A percentile compares a stretch with the other conserved stretches of the same genome.
phyloP scores from a whole-genome alignment of 2,113 vertebrate species.

The Amphiprion ocellaris region DNA sequence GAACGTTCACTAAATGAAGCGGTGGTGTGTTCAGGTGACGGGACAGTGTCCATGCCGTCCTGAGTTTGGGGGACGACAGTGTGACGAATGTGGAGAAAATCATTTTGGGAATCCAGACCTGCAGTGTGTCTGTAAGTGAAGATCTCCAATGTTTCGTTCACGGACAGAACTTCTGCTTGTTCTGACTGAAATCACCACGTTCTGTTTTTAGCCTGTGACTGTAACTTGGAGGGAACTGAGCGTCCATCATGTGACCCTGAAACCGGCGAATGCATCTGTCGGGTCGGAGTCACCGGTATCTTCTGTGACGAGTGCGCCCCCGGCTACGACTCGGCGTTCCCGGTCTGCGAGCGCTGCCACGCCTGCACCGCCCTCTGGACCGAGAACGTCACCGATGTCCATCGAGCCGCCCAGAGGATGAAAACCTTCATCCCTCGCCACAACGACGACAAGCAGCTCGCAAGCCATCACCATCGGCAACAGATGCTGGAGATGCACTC shows the following conservation, averaged over 20 bases:
- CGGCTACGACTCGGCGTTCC: conserved; percentile 83
- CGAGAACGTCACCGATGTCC: conserved; percentile 75
- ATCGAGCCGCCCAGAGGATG: conserved; percentile 77
- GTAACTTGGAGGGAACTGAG: conserved; percentile 84
- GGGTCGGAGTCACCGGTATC: conserved; percentile 77
- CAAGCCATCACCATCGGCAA: conserved; percentile 67
- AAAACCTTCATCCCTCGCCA: conserved; percentile 47
- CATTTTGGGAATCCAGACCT: conserved; percentile 85
- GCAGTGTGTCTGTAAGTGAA: conserved; percentile 85
- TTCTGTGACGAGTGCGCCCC: conserved; percentile 85
- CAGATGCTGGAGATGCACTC: conserved; percentile 79
- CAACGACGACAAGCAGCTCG: neutral
- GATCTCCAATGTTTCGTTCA: neutral
- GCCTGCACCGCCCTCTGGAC: conserved; percentile 86
- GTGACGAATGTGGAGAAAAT: conserved; percentile 87
- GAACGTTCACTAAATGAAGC: neutral
- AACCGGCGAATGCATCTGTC: conserved; percentile 86
- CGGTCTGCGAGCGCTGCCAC: conserved; percentile 86
- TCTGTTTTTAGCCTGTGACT: conserved; percentile 85
- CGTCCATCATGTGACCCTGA: conserved; percentile 85
- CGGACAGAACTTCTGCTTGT: too few species aligned
- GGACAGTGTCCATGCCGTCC: conserved; percentile 88
- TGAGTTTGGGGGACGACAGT: conserved; percentile 85
- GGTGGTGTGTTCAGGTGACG: conserved; percentile 82
- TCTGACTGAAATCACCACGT: accelerated